Conservation (phyloP, 2,888 invertebrate genomes). For the Cephalotes varians region DNA sequence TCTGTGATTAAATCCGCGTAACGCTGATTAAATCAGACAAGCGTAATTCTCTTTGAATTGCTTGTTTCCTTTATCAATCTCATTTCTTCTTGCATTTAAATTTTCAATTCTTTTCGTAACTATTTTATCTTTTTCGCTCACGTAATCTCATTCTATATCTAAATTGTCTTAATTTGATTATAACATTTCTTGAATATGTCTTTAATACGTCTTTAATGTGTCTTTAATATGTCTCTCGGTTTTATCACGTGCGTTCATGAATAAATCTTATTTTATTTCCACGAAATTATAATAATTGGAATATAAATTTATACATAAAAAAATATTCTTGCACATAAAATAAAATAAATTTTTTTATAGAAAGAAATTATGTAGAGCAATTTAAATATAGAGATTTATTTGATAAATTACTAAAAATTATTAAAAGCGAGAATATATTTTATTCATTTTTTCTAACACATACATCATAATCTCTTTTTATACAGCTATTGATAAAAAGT, state of each 20-base stretch:
- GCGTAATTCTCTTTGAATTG: conserved; percentile 6
- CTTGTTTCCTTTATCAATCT: not conserved
- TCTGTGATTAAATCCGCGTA: conserved; percentile 16
- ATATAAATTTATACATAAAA: not conserved
- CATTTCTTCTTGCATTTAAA: not conserved
- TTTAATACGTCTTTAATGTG: not conserved
- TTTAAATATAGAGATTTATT: not conserved
- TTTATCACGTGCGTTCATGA: too few relatives aligned
- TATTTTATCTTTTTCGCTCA: not conserved
- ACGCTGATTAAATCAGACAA: not conserved
- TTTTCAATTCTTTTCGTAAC: not conserved
- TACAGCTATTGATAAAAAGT: not conserved
- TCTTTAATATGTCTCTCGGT: too few relatives aligned
- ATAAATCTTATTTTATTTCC: not conserved
- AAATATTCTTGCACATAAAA: not conserved
- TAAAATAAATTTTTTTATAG: not conserved
- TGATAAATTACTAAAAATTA: not conserved
- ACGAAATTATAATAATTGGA: not conserved
- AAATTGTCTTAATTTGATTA: not conserved
- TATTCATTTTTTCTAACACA: not conserved
- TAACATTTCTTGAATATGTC: not conserved
- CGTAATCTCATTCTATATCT: not conserved
- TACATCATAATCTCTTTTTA: not conserved
- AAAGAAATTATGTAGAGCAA: not conserved
- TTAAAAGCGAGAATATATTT: not conserved